Evolutionary conservation across 2,113 vertebrate species (phyloP).

Genomic region (Gopherus evgoodei): DNA sequence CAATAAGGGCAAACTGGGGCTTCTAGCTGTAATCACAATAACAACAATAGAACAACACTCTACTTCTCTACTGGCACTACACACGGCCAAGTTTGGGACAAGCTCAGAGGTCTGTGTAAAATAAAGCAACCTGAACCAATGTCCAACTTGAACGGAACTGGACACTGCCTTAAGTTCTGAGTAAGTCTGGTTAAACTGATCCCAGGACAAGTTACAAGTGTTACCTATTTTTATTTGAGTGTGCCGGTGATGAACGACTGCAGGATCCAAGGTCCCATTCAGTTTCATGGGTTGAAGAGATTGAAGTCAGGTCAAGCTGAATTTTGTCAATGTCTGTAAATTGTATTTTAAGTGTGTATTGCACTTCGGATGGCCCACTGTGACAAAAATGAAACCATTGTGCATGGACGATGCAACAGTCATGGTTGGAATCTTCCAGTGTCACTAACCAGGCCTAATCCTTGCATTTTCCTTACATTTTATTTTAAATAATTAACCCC

Average conservation of each 20-base stretch:
- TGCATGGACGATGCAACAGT: conserved; percentile 55
- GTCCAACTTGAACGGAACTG: background rate
- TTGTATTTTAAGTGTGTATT: conserved; percentile 22
- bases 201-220: background rate
- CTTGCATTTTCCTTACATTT: conserved; percentile 26
- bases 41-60: background rate
- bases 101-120: background rate
- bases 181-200: background rate
- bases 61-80: background rate
- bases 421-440: conserved; percentile 61
- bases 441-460: conserved; percentile 60
- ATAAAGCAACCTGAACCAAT: background rate
- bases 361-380: background rate
- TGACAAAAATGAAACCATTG: conserved; percentile 52
- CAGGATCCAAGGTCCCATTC: background rate
- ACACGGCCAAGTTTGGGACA: background rate
- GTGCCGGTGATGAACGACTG: background rate
- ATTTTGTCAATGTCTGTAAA: conserved; percentile 24
- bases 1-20: background rate
- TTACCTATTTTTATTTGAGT: background rate
- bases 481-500: conserved; percentile 57
- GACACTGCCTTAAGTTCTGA: background rate
- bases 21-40: no score
- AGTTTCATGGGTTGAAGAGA: background rate
- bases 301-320: background rate